Evolutionary conservation across 2,113 vertebrate genomes (phyloP).

Genomic region (Nycticebus coucang): DNA sequence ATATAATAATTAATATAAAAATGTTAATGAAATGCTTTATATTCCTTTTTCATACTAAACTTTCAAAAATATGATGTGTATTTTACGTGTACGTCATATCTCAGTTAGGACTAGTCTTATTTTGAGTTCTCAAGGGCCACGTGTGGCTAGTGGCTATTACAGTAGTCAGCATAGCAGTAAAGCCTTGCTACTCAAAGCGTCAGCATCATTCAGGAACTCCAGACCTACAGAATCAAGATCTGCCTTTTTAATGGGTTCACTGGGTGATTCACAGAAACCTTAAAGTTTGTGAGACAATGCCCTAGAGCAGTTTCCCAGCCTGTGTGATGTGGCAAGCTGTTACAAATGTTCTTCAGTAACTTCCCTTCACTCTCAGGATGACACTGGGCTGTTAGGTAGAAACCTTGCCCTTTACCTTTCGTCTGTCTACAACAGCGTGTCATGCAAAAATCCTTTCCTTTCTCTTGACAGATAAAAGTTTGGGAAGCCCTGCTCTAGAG

Average conservation of each 20-base stretch:
- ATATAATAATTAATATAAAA: slow-evolving; percentile 1
- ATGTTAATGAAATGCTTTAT: background rate
- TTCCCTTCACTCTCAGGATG: background rate
- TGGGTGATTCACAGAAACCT: background rate
- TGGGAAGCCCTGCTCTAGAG: background rate
- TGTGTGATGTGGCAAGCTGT: background rate
- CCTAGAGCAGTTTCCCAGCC: background rate
- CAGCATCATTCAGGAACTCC: background rate
- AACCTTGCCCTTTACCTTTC: background rate
- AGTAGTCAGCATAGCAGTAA: background rate
- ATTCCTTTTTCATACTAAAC: background rate
- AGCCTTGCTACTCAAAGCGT: background rate
- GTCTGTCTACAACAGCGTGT: background rate
- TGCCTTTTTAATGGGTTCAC: background rate
- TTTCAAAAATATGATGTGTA: background rate
- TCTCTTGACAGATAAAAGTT: background rate
- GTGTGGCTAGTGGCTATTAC: background rate
- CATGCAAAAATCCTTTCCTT: background rate
- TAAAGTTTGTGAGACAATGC: background rate
- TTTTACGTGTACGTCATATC: background rate
- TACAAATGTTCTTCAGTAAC: background rate
- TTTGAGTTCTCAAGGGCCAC: background rate
- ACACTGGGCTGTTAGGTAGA: background rate
- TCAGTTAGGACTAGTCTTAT: background rate
- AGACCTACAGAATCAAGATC: background rate